Conservation (phyloP, 2,113 vertebrate species). For the Cinclus mexicanus region DNA sequence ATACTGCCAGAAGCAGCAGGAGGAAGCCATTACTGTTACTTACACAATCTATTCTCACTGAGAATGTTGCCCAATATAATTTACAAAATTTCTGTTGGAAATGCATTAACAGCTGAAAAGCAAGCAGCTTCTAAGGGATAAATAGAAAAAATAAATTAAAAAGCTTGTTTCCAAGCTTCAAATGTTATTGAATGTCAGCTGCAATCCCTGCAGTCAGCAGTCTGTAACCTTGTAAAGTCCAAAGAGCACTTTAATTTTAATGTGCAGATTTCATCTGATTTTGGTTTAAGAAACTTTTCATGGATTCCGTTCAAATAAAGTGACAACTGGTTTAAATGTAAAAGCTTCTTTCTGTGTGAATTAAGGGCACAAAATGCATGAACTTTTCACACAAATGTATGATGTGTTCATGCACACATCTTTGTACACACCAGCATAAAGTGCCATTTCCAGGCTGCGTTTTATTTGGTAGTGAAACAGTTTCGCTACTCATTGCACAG, state of each 20-base stretch:
- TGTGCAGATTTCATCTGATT: constrained; percentile 54
- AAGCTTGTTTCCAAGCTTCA: constrained; percentile 48
- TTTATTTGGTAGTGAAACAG: constrained; percentile 24
- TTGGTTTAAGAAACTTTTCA: constrained; percentile 58
- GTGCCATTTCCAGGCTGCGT: not conserved
- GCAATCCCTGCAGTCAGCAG: constrained; percentile 64
- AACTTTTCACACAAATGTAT: not conserved
- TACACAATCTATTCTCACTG: constrained; percentile 66
- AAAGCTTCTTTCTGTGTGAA: not conserved
- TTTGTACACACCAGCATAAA: not conserved
- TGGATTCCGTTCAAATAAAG: not conserved
- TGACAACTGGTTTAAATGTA: not conserved
- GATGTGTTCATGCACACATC: too few species aligned
- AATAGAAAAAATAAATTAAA: constrained; percentile 71
- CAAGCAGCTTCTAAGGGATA: constrained; percentile 64
- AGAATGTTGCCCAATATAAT: constrained; percentile 79
- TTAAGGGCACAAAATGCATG: not conserved
- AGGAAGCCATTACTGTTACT: constrained; percentile 68
- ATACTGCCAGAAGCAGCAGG: constrained; percentile 60
- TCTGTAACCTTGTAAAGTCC: constrained; percentile 75
- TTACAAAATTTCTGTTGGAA: constrained; percentile 78
- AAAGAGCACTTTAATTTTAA: constrained; percentile 60
- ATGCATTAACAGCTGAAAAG: constrained; percentile 76
- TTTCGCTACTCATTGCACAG: not conserved
- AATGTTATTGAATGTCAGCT: constrained; percentile 56